phyloP scores from a whole-genome alignment of 2,797 vertebrate genomes.

The Bufotes viridis region DNA sequence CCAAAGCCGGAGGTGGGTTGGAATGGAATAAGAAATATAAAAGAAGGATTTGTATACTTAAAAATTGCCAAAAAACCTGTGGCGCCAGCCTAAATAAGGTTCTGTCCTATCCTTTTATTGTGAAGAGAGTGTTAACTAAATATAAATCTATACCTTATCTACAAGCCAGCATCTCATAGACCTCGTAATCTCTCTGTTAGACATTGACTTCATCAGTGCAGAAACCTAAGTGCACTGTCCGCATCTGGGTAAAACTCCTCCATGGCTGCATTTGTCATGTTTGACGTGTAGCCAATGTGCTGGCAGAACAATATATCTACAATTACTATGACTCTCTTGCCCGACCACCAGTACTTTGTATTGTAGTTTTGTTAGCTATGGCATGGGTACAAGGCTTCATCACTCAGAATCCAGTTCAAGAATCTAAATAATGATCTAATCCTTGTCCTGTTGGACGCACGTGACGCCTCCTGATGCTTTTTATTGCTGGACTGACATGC shows the following conservation, averaged over 20 bases:
- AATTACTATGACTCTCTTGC: not conserved
- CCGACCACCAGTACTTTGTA: not conserved
- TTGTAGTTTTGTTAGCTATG: not conserved
- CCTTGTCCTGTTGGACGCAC: not conserved
- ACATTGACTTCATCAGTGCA: not conserved
- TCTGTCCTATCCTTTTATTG: too few relatives aligned
- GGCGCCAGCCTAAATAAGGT: too few relatives aligned
- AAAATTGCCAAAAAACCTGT: too few relatives aligned
- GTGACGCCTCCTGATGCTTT: not conserved
- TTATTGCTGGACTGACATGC: not conserved
- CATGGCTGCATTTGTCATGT: not conserved
- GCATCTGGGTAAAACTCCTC: not conserved
- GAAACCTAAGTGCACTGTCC: not conserved
- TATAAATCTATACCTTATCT: too few relatives aligned
- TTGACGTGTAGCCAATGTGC: not conserved
- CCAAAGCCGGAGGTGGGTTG: too few relatives aligned
- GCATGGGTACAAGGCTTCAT: not conserved
- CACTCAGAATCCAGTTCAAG: not conserved
- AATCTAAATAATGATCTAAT: not conserved
- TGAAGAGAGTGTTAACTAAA: too few relatives aligned
- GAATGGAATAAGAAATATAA: too few relatives aligned
- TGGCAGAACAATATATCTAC: not conserved
- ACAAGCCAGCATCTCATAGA: too few relatives aligned
- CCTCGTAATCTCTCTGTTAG: not conserved
- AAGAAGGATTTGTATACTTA: too few relatives aligned